Base-by-base conservation (phyloP, 1,140 invertebrate species). In the Whitmania pigra region DNA sequence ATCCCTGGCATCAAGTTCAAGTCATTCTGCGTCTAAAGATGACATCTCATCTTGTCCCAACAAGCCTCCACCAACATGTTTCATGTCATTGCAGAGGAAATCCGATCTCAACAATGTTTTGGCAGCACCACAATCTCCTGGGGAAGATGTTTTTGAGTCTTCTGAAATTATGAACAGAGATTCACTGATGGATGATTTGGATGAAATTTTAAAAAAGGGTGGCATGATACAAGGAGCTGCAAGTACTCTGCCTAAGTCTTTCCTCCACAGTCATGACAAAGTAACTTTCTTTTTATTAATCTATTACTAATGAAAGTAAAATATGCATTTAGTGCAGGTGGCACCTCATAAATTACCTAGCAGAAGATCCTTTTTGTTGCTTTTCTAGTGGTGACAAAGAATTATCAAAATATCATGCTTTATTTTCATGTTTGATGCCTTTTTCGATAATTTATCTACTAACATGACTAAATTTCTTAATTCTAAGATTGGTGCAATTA, bases 171-270 rank as follows among this genome's bases (percentile, higher is more conserved):
- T 31, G 22, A 63, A 63, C 18, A 63, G 29, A 63, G 29, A 22
- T 25, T 63, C 57, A 25, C 57, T 63, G 22, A 63, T 63, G 57
- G 57, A 22, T 63, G 57, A 63, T 63, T 63, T 63, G 18, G 57
- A 63, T 63, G 57, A 63, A 63, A 63, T 63, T 63, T 63, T 63
- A 31, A 63, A 63, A 31, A 63, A 20, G 29, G 57, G 29, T 63
- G 57, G 57, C 29, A 25, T 63, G 22, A 20, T 7, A 63, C 22
- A 31, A 63, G 57, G 57, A 31, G 57, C 57, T 25, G 22, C 57
- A 63, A 63, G 18, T 31, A 63, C 57, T n/a, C 18, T 63, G 11
- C 57, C 57, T 25, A 63, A 63, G 22, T 31, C 29, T 31, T 63
- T 63, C 9, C 29, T 31, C 11, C 22, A 63, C 22, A 22, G 29